Base-by-base conservation (phyloP, 2,797 vertebrate genomes). In the Zonotrichia albicollis region DNA sequence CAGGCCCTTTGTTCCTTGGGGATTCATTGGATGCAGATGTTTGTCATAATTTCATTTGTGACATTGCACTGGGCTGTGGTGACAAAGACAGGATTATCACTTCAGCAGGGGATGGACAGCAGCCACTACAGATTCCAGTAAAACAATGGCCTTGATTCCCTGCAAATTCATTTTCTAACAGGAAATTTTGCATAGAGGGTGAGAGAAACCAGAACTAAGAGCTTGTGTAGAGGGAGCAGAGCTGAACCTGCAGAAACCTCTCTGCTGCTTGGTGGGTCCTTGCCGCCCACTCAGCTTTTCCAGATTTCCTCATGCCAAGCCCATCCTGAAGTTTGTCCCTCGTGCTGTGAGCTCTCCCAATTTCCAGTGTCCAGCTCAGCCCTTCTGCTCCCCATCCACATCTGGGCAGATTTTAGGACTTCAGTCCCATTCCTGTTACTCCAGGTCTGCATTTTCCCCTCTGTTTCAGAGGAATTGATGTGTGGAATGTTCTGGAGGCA, bases 21-120 rank as follows among this genome's bases (percentile, higher is more conserved):
- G 90, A 84, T 72, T 92, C 80, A 29, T 78, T 73, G 46, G 55
- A 53, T 95, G 74, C 93, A 91, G 93, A 95, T 95, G 91, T 90
- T 95, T 95, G 62, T 10, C 79, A 43, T 85, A 48, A 94, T 93
- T 76, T 57, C 72, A 27, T 84, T 84, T 94, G 74, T 92, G 93
- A 40, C 92, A 73, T 16, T 72, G 50, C 34, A 18, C 4, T 73
- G 48, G 40, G n/a, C 6, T 32, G 76, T 66, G 48, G 12, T 36
- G 68, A 57, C 68, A 84, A 85, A 94, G 73, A 15, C 26, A 54
- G 55, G 88, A 90, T 90, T 93, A 88, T 87, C 91, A 54, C 65
- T 91, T 57, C 17, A 85, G 74, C 29, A 40, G 48, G 66, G 85
- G 80, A 55, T 64, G 46, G 86, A 53, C 68, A 70, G 65, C 91